Evolutionary conservation across 2,888 invertebrate genomes (phyloP), one percentile per base, ranked within the genome.

Genomic region (Oscheius sp.): DNA sequence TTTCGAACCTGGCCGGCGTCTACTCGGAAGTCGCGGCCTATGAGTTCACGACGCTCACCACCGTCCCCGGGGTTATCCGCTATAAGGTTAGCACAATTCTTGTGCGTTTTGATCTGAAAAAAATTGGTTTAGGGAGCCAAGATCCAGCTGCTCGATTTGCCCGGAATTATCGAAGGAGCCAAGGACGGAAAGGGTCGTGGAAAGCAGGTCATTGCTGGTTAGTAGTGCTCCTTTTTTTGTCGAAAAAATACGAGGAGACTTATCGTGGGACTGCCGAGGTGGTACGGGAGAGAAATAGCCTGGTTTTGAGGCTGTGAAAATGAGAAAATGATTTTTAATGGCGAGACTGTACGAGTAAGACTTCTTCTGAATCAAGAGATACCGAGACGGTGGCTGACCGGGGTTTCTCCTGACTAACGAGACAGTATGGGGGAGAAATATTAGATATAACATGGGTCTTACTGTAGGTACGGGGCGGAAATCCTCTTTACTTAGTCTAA

Each of bases 11-110:
- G 80, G 98, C 99, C n/a, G 99, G 99, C 13, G 99, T 99, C 10
- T 99, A 99, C 90, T 98, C 98, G 0, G 99, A 99, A 91, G 98
- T 98, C 5, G 99, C 98, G 48, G 97, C 98, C 0, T 99, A 99
- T 90, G 99, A 99, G 91, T 99, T 99, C 91, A 99, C 99, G 80
- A 99, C 99, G 0, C 92, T 99, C 4, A 99, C 99, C 0, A 99
- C 99, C 9, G 99, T 99, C 11, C 99, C 99, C 0, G 99, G 99
- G 21, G 99, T 99, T 89, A 88, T 89, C 74, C 86, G 90, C 48
- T 92, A 91, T 90, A 82, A 82, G 75, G 82, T 80, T 21, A 10
- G 9, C 10, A 2, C 13, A 32, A 21, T 68, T 35, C 55, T 29
- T 32, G 13, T 59, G 21, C 3, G 7, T 4, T 13, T 50, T 48